Percentiles rank a stretch among this genome's conserved stretches.
phyloP scores from a whole-genome alignment of 2,113 vertebrate species.

The Siniperca knerii region DNA sequence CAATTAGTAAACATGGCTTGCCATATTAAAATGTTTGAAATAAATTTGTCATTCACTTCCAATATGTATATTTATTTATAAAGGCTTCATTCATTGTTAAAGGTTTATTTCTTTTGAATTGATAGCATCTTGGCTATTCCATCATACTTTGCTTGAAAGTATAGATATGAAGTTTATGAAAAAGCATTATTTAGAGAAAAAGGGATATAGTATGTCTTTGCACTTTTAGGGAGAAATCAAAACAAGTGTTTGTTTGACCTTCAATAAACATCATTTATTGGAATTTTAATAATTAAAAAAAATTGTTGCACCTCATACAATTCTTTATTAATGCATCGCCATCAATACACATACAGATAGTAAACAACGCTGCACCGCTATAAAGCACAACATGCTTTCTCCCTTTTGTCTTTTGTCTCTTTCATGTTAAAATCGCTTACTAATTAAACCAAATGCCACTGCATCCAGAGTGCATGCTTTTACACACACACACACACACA shows the following conservation, averaged over 20 bases:
- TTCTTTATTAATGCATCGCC: background rate
- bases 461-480: slow-evolving; percentile 59
- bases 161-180: background rate
- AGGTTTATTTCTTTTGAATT: background rate
- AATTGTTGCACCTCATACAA: background rate
- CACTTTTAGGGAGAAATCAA: background rate
- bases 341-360: slow-evolving; percentile 39
- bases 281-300: background rate
- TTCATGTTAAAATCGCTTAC: slow-evolving; percentile 69
- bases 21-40: background rate
- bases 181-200: too few species aligned
- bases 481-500: slow-evolving; percentile 30
- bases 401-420: slow-evolving; percentile 69
- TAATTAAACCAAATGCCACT: slow-evolving; percentile 80
- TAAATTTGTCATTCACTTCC: background rate
- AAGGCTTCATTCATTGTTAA: background rate
- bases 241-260: slow-evolving; percentile 9
- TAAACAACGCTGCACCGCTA: slow-evolving; percentile 25
- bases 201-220: background rate
- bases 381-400: slow-evolving; percentile 31
- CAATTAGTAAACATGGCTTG: background rate
- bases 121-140: background rate
- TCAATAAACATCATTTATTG: background rate
- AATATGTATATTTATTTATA: background rate
- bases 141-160: background rate